Evolutionary conservation across 1,140 invertebrate genomes (phyloP), one percentile per base, ranked within the genome.

Genomic region (Galendromus occidentalis): DNA sequence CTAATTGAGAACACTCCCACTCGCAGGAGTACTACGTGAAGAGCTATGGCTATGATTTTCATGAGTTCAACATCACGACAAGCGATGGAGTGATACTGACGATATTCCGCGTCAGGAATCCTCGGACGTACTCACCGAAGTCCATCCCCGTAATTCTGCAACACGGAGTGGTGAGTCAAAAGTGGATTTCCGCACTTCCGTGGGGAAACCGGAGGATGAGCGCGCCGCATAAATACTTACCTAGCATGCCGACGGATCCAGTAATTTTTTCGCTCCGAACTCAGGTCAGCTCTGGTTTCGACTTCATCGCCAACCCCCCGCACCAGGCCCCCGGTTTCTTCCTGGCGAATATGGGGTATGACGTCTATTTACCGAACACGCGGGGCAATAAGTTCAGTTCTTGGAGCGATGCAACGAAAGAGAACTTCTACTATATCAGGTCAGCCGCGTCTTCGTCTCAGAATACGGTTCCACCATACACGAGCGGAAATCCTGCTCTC

Each of bases 301-400:
- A 59, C 51, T 59, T 59, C 51, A 59, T 59, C 2, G 51, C 51
- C n/a, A 59, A 59, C 25, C 51, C 51, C 14, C 51, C 51, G 14
- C 51, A 59, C 25, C 51, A 59, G 9, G 51, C 25, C 17, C 51
- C 51, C 33, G 51, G 51, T 17, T 59, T 59, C 33, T 59, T 59
- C 20, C 20, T 59, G 14, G 51, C 51, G n/a, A 59, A 59, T 22
- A 59, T 59, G 51, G 51, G 51, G 6, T 59, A 59, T 9, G 51
- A 59, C 20, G 51, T 59, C 22, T 59, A 59, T 25, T 33, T 59
- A 5, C 51, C 51, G 12, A 59, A 59, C 22, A 59, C 51, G 2
- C 51, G 51, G 25, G 51, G 51, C 25, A 59, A 59, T 22, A 59
- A 59, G 33, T 59, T 59, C 51, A 59, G 51, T 25, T 59, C 51